Evolutionary conservation across 2,797 vertebrate species (phyloP), one percentile per base, ranked within the genome.

Genomic region (Lithobates pipiens): DNA sequence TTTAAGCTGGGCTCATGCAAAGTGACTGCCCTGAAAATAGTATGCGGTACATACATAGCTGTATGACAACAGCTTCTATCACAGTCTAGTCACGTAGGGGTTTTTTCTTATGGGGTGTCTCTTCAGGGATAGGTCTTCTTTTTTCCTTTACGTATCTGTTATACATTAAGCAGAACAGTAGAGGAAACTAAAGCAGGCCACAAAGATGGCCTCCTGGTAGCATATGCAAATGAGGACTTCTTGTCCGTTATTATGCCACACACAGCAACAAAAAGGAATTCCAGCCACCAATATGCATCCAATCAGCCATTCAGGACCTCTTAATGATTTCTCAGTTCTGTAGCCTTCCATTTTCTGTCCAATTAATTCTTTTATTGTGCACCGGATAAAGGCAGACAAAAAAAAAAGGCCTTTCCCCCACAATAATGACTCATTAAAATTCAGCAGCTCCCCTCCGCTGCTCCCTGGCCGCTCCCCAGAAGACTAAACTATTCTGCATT

Each of bases 341-440:
- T 95, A 95, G 95, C 96, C 96, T 97, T 96, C 96, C 95, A 97
- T 97, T 99, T 98, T 98, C 97, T 97, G 96, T 98, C 96, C 98
- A 98, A 99, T 98, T 99, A 98, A 98, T 98, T 99, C 96, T 97
- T 98, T 98, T 98, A 96, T 97, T 95, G 93, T 95, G 94, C 93
- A 96, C 96, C 96, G 96, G 97, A 97, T 98, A 98, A 98, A 98
- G 94, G 94, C 93, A 97, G 94, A 99, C 97, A 99, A 98, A 81
- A 78, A 76, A 82, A 39, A 39, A 39, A 95, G 93, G 93, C 92
- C 93, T 94, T 92, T 95, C 92, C 65, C 94, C 90, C 92, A 92
- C 93, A 95, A 96, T 96, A 97, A 97, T 96, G 96, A 96, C 95
- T 99, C 97, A 98, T 99, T 98, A 97, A 97, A 96, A 99, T 98